Base-by-base conservation (phyloP, 2,797 vertebrate genomes). In the Tapirus indicus region DNA sequence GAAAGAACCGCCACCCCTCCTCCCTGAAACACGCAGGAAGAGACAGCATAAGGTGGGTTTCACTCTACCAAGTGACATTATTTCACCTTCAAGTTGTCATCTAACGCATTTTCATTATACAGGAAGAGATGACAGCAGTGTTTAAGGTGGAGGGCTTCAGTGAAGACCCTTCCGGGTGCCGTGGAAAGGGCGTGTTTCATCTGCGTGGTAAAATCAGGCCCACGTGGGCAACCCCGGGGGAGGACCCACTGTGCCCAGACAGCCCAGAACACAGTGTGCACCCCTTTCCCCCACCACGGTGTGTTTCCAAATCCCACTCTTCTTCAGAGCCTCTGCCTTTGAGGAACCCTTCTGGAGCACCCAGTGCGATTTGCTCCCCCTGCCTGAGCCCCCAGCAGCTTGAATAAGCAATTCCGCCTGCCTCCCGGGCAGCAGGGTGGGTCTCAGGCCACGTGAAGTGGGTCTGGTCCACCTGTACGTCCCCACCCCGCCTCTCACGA, bases 71-170 rank as follows among this genome's bases (percentile, higher is more conserved):
- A 7, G 72, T 3, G 35, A 44, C 0, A 0, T 4, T 2, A 2
- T 0, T 17, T 20, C 68, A n/a, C 8, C 1, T 35, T 0, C 4
- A 6, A 2, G 6, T 1, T 2, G 66, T 14, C 58, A 23, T 14
- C 54, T 2, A 2, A 12, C 0, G 5, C 0, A 5, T 16, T 18
- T n/a, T 13, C 21, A 1, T 29, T 32, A 29, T 16, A 0, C 1
- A 11, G 84, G 27, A n/a, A 35, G 25, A n/a, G 75, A 25, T 0
- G 4, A 5, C 2, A 0, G 27, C 0, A 35, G 20, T 13, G 1
- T 1, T 2, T n/a, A 8, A 17, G 5, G 56, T 9, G 25, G 47
- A 2, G 1, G 18, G 0, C 25, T 25, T n/a, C 18, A 38, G 23
- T 0, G 0, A 29, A 27, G 14, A 0, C 56, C 41, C 49, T 18